Conservation (phyloP, 2,113 vertebrate genomes). For the Raja brachyura region DNA sequence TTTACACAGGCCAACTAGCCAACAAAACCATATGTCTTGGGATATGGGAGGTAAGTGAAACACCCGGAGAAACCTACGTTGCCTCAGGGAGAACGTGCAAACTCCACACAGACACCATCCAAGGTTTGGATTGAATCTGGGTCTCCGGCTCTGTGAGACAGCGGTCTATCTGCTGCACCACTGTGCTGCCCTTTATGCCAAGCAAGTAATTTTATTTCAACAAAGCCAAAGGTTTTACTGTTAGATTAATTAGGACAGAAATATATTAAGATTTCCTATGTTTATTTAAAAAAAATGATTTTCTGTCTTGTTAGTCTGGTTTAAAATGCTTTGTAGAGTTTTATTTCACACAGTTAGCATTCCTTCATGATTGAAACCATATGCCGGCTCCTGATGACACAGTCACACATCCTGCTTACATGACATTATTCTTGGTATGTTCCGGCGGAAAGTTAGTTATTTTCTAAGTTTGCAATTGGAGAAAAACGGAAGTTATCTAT, state of each 20-base stretch:
- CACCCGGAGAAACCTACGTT: no score
- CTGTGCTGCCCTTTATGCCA: no score
- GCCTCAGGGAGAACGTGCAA: no score
- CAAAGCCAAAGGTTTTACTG: not conserved
- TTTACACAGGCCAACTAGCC: no score
- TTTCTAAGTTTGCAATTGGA: not conserved
- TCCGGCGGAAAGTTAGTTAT: not conserved
- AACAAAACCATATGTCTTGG: no score
- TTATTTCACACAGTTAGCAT: not conserved
- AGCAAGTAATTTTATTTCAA: not conserved
- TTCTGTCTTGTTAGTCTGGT: not conserved
- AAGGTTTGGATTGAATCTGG: no score
- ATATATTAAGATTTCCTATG: not conserved
- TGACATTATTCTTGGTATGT: not conserved
- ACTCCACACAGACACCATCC: no score
- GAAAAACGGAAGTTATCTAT: not conserved
- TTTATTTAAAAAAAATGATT: not conserved
- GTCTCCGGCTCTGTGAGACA: no score
- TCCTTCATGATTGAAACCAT: constrained; percentile 8
- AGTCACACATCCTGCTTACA: not conserved
- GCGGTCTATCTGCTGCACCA: no score
- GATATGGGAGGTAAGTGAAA: no score
- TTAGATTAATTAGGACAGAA: not conserved
- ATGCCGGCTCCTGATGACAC: not conserved
- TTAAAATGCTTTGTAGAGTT: not conserved